These are phyloP conservation scores for Laticauda laticaudata DNA, from an alignment of 2,113 vertebrate genomes.

Conservation along the genomic window DNA sequence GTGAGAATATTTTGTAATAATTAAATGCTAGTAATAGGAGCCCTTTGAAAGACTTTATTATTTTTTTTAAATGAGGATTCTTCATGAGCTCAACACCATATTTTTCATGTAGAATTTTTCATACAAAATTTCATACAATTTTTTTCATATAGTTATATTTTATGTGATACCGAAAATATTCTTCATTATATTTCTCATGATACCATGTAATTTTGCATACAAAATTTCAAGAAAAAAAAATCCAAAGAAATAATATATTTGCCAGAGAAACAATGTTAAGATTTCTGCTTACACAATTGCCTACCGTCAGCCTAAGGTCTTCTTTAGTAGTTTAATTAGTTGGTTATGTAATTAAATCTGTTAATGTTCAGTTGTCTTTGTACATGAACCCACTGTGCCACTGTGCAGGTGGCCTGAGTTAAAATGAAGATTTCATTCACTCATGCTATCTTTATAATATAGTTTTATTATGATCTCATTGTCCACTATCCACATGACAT, in stretches of 20 bases:
- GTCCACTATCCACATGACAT: not conserved
- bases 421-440: not conserved
- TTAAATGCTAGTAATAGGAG: slow-evolving; percentile 37
- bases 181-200: not conserved
- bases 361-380: not conserved
- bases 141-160: not conserved
- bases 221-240: not conserved
- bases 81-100: slow-evolving; percentile 8
- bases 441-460: not conserved
- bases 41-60: slow-evolving; percentile 31
- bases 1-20: slow-evolving; percentile 27
- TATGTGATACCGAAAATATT: not conserved
- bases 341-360: not conserved
- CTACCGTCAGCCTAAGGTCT: not conserved
- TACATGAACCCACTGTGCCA: not conserved
- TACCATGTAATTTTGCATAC: not conserved
- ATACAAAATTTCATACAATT: not conserved
- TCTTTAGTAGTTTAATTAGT: not conserved
- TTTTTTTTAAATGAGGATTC: slow-evolving; percentile 27
- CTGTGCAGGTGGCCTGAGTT: not conserved
- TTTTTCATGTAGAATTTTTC: not conserved
- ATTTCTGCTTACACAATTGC: not conserved
- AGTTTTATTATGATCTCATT: not conserved
- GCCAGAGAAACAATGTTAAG: not conserved
- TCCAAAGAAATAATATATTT: not conserved